Percentiles rank a stretch among this genome's conserved stretches.
These are phyloP conservation scores for Microplitis manilae DNA, from an alignment of 2,888 invertebrate species.

Conservation along the genomic window DNA sequence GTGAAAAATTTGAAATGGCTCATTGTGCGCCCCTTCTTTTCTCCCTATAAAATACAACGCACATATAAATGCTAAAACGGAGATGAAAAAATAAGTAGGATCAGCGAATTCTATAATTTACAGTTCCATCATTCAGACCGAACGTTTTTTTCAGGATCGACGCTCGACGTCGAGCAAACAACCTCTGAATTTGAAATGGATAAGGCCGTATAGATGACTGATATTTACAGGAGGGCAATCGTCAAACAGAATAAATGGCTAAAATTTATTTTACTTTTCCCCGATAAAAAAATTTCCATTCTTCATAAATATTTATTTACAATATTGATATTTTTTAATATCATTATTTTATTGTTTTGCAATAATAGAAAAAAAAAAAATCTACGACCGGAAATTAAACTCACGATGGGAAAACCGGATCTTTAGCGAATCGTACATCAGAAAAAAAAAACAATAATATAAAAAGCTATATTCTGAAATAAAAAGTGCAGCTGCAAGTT, in stretches of 20 bases:
- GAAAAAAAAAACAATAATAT: too few relatives aligned
- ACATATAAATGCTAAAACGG: not conserved
- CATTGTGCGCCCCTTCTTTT: too few relatives aligned
- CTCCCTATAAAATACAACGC: too few relatives aligned
- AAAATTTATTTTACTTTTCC: not conserved
- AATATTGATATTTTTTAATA: too few relatives aligned
- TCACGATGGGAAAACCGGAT: too few relatives aligned
- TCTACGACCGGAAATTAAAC: too few relatives aligned
- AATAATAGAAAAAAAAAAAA: too few relatives aligned
- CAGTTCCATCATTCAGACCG: not conserved
- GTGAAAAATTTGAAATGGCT: too few relatives aligned
- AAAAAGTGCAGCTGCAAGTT: not conserved
- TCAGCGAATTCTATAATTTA: not conserved
- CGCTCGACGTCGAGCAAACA: constrained; percentile 12
- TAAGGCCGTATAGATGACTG: not conserved
- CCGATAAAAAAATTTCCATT: not conserved
- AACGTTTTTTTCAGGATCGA: not conserved
- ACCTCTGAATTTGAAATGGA: constrained; percentile 11
- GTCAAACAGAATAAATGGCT: not conserved
- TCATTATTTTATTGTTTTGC: too few relatives aligned
- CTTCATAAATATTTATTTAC: not conserved
- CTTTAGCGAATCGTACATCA: too few relatives aligned
- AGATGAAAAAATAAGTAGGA: not conserved
- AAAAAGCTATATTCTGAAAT: too few relatives aligned
- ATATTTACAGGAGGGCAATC: not conserved